These are phyloP conservation scores for Aphidoletes aphidimyza DNA, from an alignment of 2,888 invertebrate species.

Conservation along the genomic window DNA sequence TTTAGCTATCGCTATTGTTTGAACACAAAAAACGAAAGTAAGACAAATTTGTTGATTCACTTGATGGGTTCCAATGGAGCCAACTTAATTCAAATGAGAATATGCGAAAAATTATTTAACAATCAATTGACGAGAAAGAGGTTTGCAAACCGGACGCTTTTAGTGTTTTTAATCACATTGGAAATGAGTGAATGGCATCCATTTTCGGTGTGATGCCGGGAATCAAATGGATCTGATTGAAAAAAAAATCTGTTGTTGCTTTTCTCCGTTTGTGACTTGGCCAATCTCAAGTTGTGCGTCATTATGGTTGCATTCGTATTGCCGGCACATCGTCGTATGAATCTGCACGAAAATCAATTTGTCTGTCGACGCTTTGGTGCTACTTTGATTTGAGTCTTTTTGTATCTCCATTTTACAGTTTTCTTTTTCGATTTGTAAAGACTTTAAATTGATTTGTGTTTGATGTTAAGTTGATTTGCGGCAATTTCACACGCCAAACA, in stretches of 20 bases:
- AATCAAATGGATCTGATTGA: not conserved
- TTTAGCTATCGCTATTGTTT: not conserved
- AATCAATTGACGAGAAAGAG: not conserved
- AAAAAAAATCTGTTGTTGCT: not conserved
- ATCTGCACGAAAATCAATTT: not conserved
- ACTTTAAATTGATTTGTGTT: not conserved
- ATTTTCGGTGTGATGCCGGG: not conserved
- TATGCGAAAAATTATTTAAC: not conserved
- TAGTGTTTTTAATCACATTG: not conserved
- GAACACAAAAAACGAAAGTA: conserved; percentile 34
- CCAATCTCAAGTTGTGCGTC: conserved; percentile 2
- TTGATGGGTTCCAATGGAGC: not conserved
- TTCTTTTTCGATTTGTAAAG: not conserved
- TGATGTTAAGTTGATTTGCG: not conserved
- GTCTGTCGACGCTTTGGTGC: conserved; percentile 6
- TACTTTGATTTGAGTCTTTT: not conserved
- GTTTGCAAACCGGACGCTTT: not conserved
- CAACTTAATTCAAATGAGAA: not conserved
- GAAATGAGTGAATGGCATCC: not conserved
- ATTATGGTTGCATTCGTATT: not conserved
- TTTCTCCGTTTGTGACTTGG: no score
- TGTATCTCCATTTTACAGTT: no score
- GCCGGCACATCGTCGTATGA: not conserved
- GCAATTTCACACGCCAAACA: not conserved
- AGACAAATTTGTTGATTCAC: not conserved